Conservation (phyloP, 2,113 vertebrate genomes). For the Phocoena sinus region DNA sequence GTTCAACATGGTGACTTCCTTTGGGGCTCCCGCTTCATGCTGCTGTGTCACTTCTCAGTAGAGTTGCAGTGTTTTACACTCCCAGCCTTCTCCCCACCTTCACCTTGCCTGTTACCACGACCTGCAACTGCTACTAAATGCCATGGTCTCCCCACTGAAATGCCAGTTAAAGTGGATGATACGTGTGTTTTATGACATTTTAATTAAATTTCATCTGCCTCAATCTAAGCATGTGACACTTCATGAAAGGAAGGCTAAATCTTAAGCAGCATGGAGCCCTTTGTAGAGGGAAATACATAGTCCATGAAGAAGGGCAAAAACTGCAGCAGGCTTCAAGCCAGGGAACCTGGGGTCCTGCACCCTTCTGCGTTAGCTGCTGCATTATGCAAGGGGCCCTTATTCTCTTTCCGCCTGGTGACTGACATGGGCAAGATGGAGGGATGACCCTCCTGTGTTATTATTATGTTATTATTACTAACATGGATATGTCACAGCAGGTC, state of each 20-base stretch:
- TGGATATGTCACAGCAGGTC: neutral
- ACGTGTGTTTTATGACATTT: neutral
- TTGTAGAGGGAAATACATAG: neutral
- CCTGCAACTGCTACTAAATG: neutral
- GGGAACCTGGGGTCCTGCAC: neutral
- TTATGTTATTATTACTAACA: neutral
- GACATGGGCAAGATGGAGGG: neutral
- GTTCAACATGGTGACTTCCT: neutral
- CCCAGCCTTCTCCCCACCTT: neutral
- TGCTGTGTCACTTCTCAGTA: neutral
- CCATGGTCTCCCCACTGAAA: neutral
- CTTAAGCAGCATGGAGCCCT: neutral
- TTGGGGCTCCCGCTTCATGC: neutral
- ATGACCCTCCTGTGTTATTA: neutral
- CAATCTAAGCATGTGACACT: neutral
- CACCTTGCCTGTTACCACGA: neutral
- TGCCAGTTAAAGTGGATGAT: neutral
- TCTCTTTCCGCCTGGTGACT: neutral
- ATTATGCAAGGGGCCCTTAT: neutral
- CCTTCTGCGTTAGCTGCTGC: neutral
- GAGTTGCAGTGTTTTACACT: neutral
- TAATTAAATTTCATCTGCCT: neutral
- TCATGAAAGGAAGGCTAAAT: neutral
- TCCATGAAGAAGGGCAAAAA: neutral
- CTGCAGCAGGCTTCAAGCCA: neutral